These are phyloP conservation scores for Aegotheles bennettii DNA, from an alignment of 2,113 vertebrate genomes.

Conservation along the genomic window DNA sequence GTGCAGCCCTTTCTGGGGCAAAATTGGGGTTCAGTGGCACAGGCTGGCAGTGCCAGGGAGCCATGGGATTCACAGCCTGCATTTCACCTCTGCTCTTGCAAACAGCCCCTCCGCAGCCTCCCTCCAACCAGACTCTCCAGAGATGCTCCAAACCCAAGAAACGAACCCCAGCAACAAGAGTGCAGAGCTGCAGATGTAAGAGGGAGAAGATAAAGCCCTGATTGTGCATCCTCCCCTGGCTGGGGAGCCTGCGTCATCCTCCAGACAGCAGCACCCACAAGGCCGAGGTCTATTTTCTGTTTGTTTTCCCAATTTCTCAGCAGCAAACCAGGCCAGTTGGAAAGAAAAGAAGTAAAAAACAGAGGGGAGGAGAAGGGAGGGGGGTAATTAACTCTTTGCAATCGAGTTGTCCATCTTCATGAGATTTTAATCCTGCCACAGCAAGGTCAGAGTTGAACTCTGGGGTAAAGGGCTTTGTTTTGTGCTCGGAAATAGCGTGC, in stretches of 20 bases:
- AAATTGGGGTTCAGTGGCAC: not conserved
- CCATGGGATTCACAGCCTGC: not conserved
- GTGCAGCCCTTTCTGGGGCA: not conserved
- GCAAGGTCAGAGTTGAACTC: slow-evolving; percentile 39
- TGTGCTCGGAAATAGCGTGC: not conserved
- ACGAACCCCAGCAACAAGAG: accelerated
- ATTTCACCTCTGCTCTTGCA: accelerated
- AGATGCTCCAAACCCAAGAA: not conserved
- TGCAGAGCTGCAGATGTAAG: accelerated
- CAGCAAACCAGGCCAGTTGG: slow-evolving; percentile 33
- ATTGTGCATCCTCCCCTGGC: not conserved
- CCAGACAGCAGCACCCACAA: not conserved
- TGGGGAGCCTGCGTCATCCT: not conserved
- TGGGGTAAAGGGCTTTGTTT: slow-evolving; percentile 5
- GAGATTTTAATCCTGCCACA: not conserved
- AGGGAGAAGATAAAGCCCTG: not conserved
- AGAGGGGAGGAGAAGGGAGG: not conserved
- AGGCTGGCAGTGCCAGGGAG: accelerated
- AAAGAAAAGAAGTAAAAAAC: slow-evolving; percentile 33
- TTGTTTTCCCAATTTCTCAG: slow-evolving; percentile 33
- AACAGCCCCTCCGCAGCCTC: not conserved
- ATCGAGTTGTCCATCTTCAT: not conserved
- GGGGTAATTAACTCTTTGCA: slow-evolving; percentile 32
- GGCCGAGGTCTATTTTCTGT: not conserved
- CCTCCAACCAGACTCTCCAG: accelerated